Evolutionary conservation across 2,797 vertebrate genomes (phyloP).

Genomic region (Anguilla obscura): DNA sequence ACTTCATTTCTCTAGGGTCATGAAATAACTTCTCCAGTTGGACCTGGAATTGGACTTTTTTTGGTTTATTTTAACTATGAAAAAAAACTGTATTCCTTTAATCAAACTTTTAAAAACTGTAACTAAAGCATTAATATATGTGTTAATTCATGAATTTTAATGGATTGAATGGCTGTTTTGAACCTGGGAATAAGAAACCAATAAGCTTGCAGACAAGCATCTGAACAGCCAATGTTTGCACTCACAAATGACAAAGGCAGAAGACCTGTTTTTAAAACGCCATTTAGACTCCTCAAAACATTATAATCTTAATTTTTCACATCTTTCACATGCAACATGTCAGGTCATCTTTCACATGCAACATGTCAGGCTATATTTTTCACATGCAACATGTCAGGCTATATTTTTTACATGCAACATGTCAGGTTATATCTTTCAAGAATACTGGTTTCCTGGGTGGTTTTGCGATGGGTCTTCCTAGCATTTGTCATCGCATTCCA

Average conservation of each 20-base stretch:
- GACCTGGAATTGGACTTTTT: not conserved
- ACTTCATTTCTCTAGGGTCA: not conserved
- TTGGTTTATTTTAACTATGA: not conserved
- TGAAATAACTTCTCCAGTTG: not conserved
- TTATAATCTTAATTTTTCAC: not conserved
- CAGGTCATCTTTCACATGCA: not conserved
- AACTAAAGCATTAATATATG: not conserved
- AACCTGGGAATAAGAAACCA: not conserved
- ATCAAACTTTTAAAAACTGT: not conserved
- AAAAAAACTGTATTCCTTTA: not conserved
- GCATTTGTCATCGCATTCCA: not conserved
- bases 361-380: not conserved
- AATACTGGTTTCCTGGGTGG: not conserved
- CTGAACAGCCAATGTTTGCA: not conserved
- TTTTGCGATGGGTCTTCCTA: not conserved
- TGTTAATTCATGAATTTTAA: not conserved
- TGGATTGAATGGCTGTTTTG: not conserved
- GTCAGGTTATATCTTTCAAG: not conserved
- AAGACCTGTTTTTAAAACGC: slow-evolving; percentile 32
- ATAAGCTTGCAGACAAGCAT: not conserved
- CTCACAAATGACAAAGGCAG: slow-evolving; percentile 43
- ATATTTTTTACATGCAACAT: not conserved
- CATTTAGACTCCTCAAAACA: slow-evolving; percentile 31
- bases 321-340: too few species aligned
- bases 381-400: not conserved